Evolutionary conservation across 1,140 invertebrate species (phyloP), one percentile per base, ranked within the genome.

Genomic region (Cotesia typhae): DNA sequence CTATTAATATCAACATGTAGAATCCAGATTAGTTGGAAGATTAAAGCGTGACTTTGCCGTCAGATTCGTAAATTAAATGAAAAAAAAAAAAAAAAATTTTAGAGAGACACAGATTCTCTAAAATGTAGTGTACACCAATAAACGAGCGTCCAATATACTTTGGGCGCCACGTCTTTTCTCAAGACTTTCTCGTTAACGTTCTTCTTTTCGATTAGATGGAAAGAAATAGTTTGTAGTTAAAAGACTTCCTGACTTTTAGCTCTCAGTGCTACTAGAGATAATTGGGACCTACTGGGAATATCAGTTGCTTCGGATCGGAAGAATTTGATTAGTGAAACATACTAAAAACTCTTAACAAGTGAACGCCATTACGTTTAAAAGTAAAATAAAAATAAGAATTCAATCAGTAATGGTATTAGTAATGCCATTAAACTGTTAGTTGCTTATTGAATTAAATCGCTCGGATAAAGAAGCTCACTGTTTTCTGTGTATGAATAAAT

Each of bases 21-120:
- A 52, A 20, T 35, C 17, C 66, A 41, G 66, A 67, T 67, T 67
- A 51, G 35, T 41, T 67, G 28, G 51, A 55, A 67, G 66, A 67
- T 67, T 67, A 67, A 67, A 67, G 63, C 63, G 17, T 65, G 52
- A 67, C 66, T 53, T 47, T 20, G 36, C 66, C 53, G 5, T 67
- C 10, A 4, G 17, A 47, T 5, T 66, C n/a, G 17, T 17, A 66
- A 66, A 37, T 9, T 10, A 14, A 52, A 47, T 20, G 2, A 20
- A 28, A 14, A 14, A 14, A 9, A 20, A 28, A 63, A 14, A 6
- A 36, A 20, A 36, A 17, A 17, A 28, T 28, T 63, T 9, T 63
- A 47, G 41, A 47, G 41, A 47, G 6, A 47, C 7, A 47, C 1
- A 47, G 41, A 47, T 7, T 9, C 5, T 9, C 41, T 6, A 47